Conservation (phyloP, 2,113 vertebrate genomes). For the Tychaedon coryphoeus region DNA sequence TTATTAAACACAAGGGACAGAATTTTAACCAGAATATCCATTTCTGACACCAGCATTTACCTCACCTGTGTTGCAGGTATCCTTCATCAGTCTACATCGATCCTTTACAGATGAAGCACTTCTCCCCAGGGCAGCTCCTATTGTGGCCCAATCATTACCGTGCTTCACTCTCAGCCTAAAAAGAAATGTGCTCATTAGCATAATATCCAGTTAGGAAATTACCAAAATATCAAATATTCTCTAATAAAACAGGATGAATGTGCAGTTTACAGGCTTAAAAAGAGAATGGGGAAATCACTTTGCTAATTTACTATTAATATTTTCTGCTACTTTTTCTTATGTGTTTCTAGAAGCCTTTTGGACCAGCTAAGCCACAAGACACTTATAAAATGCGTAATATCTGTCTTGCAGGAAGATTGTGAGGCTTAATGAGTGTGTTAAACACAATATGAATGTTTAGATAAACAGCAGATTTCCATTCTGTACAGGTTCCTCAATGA, state of each 20-base stretch:
- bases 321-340: not conserved
- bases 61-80: conserved; percentile 96
- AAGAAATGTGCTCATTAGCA: conserved; percentile 50
- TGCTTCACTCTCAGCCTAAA: conserved; percentile 90
- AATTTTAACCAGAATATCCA: not conserved
- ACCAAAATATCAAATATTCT: not conserved
- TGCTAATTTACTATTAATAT: not conserved
- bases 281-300: not conserved
- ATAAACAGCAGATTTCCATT: not conserved
- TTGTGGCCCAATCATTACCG: conserved; percentile 98
- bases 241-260: not conserved
- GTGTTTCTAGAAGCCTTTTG: not conserved
- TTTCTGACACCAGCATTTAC: not conserved
- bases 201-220: not conserved
- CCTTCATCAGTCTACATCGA: conserved; percentile 96
- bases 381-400: not conserved
- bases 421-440: not conserved
- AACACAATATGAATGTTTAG: not conserved
- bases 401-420: not conserved
- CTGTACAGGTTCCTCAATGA: not conserved
- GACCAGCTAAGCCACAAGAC: not conserved
- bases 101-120: conserved; percentile 98
- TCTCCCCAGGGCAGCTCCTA: conserved; percentile 92
- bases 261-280: not conserved
- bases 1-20: not conserved